These are phyloP conservation scores for Malurus elegans DNA, from an alignment of 2,113 vertebrate species.

Conservation along the genomic window DNA sequence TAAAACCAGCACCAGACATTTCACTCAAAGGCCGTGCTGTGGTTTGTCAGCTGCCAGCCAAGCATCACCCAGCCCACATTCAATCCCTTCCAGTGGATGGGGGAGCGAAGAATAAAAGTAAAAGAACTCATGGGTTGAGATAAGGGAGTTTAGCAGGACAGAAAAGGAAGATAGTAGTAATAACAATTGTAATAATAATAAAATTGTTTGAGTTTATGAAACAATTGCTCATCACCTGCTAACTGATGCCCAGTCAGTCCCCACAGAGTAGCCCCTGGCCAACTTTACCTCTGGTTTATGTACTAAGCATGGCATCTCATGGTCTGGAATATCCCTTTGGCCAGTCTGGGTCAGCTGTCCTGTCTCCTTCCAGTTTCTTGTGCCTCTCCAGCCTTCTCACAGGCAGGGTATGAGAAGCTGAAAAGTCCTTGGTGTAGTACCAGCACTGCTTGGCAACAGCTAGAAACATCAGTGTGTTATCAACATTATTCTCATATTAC, in stretches of 20 bases:
- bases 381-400: not conserved
- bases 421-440: not conserved
- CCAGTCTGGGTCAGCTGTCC: not conserved
- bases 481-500: not conserved
- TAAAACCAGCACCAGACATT: constrained; percentile 41
- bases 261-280: accelerated
- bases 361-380: not conserved
- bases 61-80: not conserved
- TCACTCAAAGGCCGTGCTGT: not conserved
- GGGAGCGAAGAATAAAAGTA: not conserved
- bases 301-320: not conserved
- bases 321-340: not conserved
- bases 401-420: not conserved
- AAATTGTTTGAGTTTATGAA: not conserved
- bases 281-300: not conserved
- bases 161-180: not conserved
- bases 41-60: not conserved
- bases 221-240: not conserved
- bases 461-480: not conserved
- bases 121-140: not conserved
- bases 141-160: not conserved
- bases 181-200: not conserved
- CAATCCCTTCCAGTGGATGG: not conserved
- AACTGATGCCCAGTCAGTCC: not conserved
- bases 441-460: not conserved